Evolutionary conservation across 2,113 vertebrate genomes (phyloP).

Genomic region (Chionomys nivalis): DNA sequence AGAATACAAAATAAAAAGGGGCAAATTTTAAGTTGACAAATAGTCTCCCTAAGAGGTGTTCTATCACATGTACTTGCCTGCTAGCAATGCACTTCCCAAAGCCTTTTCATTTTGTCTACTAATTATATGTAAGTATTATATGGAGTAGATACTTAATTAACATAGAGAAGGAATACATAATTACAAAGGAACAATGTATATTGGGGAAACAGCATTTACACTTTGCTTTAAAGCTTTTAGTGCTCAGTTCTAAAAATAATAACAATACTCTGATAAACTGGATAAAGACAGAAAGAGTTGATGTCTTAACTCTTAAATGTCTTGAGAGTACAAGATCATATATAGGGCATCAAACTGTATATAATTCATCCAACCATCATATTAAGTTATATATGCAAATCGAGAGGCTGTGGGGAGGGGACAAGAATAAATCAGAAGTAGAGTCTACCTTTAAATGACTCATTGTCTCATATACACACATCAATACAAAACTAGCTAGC

Average conservation of each 20-base stretch:
- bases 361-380: neutral
- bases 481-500: neutral
- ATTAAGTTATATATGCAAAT: neutral
- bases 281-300: slow-evolving; percentile 10
- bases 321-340: neutral
- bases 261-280: slow-evolving; percentile 12
- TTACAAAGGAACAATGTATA: neutral
- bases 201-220: neutral
- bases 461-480: neutral
- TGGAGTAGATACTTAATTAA: neutral
- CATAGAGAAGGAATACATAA: neutral
- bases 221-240: slow-evolving; percentile 32
- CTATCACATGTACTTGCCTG: neutral
- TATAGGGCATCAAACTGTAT: neutral
- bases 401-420: neutral
- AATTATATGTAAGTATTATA: neutral
- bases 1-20: neutral
- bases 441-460: slow-evolving; percentile 13
- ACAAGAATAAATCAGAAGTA: slow-evolving; percentile 41
- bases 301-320: neutral
- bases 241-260: neutral
- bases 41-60: neutral
- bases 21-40: slow-evolving; percentile 1
- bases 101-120: neutral
- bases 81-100: neutral